Evolutionary conservation across 2,888 invertebrate genomes (phyloP), one percentile per base, ranked within the genome.

Genomic region (Ophraella communa): DNA sequence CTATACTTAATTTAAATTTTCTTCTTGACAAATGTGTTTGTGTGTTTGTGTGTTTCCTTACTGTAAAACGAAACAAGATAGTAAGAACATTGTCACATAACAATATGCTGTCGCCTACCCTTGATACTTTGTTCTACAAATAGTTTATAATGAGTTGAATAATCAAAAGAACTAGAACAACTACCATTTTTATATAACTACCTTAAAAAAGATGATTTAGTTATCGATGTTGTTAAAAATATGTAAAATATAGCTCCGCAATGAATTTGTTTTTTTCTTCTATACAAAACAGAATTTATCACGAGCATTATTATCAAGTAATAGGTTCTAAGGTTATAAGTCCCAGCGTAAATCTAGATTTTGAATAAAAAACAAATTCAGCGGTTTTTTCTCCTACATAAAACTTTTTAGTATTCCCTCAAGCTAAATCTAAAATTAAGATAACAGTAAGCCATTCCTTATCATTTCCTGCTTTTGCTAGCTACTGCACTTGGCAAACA

Each of bases 401-500:
- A 14, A 14, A 39, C 2, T 1, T 17, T 17, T 14, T 2, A 0
- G 4, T 4, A 7, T 39, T 17, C 17, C 39, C 39, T 7, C 39
- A 2, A 39, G 39, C 39, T 39, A 39, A 7, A 39, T 14, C 39
- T 39, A 39, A 14, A 17, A 39, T 17, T n/a, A 14, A 39, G 39
- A 39, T 39, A 39, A 39, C 17, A 39, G 7, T 39, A n/a, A 39
- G 39, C 39, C 17, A 39, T 14, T 45, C 21, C 45, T 45, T 45
- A 45, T 21, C 21, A 49, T 49, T 49, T 49, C 14, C 24, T 23
- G 20, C 17, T 53, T 17, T 33, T 53, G 5, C 30, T 20, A 21
- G 24, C 33, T 30, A 11, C 30, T 53, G 30, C 53, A 30, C 17
- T 21, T 42, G 39, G 61, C 42, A 49, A 47, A 47, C 35, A 54